Evolutionary conservation across 1,140 invertebrate genomes (phyloP).

Genomic region (Drosophila trapezifrons): DNA sequence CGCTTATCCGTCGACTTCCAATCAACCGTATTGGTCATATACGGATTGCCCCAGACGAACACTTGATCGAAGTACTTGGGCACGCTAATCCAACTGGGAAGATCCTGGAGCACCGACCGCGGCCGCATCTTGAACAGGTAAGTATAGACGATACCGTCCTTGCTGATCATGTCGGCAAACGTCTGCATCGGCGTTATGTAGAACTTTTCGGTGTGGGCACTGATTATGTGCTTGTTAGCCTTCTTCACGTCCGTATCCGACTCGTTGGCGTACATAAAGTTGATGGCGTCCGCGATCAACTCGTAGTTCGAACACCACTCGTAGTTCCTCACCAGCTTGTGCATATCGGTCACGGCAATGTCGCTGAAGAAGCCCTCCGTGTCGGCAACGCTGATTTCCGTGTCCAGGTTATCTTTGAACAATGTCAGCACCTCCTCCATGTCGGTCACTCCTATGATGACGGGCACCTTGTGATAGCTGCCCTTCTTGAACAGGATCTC

Average conservation of each 20-base stretch:
- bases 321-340: constrained; percentile 76
- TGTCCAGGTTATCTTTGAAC: constrained; percentile 85
- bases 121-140: constrained; percentile 92
- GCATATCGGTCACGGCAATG: constrained; percentile 86
- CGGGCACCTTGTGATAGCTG: constrained; percentile 87
- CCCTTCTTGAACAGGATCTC: constrained; percentile 86
- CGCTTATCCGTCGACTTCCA: constrained; percentile 91
- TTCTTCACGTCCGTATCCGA: constrained; percentile 86
- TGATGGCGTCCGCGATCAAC: constrained; percentile 89
- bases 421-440: constrained; percentile 90
- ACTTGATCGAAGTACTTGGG: constrained; percentile 92
- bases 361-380: constrained; percentile 87
- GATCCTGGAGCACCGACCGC: constrained; percentile 86
- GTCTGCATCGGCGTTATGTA: constrained; percentile 89
- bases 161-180: constrained; percentile 87
- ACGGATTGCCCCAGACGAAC: constrained; percentile 91
- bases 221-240: constrained; percentile 85
- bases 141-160: constrained; percentile 86
- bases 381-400: constrained; percentile 85
- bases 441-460: constrained; percentile 90
- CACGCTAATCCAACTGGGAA: constrained; percentile 90
- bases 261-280: constrained; percentile 89
- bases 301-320: constrained; percentile 89
- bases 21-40: constrained; percentile 86
- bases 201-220: constrained; percentile 90